phyloP scores from a whole-genome alignment of 1,140 invertebrate genomes.

The Drosophila insularis region DNA sequence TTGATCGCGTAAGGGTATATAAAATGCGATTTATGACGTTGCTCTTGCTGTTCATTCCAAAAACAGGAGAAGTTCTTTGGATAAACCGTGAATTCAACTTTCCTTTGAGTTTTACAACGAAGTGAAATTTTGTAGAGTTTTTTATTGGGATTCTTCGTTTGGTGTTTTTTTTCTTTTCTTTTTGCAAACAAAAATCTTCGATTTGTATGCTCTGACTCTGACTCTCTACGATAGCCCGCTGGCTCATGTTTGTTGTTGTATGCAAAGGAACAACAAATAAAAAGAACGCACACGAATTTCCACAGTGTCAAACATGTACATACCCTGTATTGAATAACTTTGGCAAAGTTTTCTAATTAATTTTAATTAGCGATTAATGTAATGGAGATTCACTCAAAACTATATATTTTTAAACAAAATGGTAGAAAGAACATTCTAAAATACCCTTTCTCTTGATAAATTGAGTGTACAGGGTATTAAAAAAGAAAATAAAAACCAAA shows the following conservation, averaged over 20 bases:
- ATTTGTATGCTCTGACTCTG: constrained; percentile 22
- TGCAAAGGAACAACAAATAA: background rate
- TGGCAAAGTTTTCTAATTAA: background rate
- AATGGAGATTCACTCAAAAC: no score
- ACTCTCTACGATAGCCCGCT: background rate
- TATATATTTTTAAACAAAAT: no score
- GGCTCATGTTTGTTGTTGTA: constrained; percentile 6
- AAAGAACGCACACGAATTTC: background rate
- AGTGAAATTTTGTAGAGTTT: constrained; percentile 22
- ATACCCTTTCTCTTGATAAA: background rate
- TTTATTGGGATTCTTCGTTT: constrained; percentile 15
- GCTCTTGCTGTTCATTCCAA: constrained; percentile 2
- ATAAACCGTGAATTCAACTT: constrained; percentile 30
- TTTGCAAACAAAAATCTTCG: constrained; percentile 32
- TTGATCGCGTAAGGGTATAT: background rate
- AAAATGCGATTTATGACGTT: background rate
- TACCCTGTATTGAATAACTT: background rate
- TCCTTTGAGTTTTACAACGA: constrained; percentile 35
- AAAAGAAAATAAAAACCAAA: constrained; percentile 13
- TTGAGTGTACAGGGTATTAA: background rate
- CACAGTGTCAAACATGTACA: background rate
- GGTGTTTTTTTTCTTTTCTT: background rate
- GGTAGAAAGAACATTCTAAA: background rate
- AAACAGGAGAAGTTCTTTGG: constrained; percentile 30
- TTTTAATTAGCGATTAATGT: background rate